Base-by-base conservation (phyloP, 2,888 invertebrate species). In the Pseudolycoriella hygida region DNA sequence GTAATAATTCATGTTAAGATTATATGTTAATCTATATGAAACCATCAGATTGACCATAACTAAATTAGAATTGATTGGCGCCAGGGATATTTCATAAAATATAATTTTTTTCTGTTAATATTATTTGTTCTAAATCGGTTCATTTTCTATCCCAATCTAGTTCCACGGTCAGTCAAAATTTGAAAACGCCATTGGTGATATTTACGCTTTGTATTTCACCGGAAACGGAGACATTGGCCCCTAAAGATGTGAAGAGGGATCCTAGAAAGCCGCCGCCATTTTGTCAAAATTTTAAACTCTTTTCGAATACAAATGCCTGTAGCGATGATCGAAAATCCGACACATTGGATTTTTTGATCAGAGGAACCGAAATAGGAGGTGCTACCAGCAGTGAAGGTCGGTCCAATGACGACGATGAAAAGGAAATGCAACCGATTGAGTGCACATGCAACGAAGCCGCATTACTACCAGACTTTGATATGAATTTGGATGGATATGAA, bases 191-290 rank as follows among this genome's bases (percentile, higher is more conserved):
- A 15, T 42, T 48, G 19, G 46, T 48, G 4, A 34, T 48, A 2
- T 10, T 48, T n/a, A 46, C 48, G 40, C 34, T 48, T 12, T 44
- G 34, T 40, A 44, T 48, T 17, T 43, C 48, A 15, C 31, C 46
- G 2, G 46, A 48, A 20, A 41, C 42, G 4, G 14, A 42, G 39
- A 46, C 48, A 14, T 30, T 48, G 18, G 48, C 44, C 11, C 46
- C 46, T 18, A 42, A 46, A 34, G 14, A n/a, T 6, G 25, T 48
- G 3, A 48, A 48, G 39, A 44, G 48, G 3, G 40, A 44, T 12
- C 46, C 39, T 1, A 41, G 44, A 17, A 44, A 39, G 17, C 44
- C 30, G 31, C 48, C 48, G 40, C 19, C 46, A 11, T 46, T 48
- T 19, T 48, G 46, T 37, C 39, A 44, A 44, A 46, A 48, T 20